Evolutionary conservation across 2,797 vertebrate species (phyloP), one percentile per base, ranked within the genome.

Genomic region (Perodicticus potto): DNA sequence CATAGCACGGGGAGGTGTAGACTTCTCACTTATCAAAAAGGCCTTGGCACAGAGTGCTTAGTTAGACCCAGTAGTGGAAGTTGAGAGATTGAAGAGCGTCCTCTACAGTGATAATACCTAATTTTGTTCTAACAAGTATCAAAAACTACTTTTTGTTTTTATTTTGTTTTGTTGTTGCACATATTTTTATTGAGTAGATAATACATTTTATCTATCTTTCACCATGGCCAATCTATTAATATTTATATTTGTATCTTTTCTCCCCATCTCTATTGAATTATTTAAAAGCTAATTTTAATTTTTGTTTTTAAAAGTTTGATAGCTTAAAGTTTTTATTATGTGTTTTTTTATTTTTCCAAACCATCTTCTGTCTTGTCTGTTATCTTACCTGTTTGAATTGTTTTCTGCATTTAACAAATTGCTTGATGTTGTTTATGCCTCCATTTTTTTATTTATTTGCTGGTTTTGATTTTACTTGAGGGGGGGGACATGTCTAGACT

Each of bases 201-300:
- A 43, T 84, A 73, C 5, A 13, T 78, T 91, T 80, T 61, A 0
- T 91, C 53, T 37, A 1, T 40, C 40, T 19, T 97, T 96, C 40
- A 61, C 49, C 57, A 8, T 84, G n/a, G 37, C 29, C 40, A 78
- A 0, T 40, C 9, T 93, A 97, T 94, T 65, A 49, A 43, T 32
- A 78, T 81, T 69, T 89, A 1, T 74, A 45, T 81, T 80, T 94
- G 83, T 89, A 63, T 82, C 11, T 37, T 86, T 91, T 92, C 14
- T 14, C 16, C 7, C 7, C 83, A n/a, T 7, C n/a, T 23, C 9
- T 91, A 65, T 16, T 86, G 22, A 81, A 32, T 78, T 95, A 88
- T 76, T 95, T 34, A 87, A 92, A 96, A 93, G 7, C 49, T 83
- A 0, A 43, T 92, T 86, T 96, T 86, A 87, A 93, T 90, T 92